A percentile compares a stretch with the other conserved stretches of the same genome.
phyloP scores from a whole-genome alignment of 2,888 invertebrate genomes.

The Stictocephala bisonia region DNA sequence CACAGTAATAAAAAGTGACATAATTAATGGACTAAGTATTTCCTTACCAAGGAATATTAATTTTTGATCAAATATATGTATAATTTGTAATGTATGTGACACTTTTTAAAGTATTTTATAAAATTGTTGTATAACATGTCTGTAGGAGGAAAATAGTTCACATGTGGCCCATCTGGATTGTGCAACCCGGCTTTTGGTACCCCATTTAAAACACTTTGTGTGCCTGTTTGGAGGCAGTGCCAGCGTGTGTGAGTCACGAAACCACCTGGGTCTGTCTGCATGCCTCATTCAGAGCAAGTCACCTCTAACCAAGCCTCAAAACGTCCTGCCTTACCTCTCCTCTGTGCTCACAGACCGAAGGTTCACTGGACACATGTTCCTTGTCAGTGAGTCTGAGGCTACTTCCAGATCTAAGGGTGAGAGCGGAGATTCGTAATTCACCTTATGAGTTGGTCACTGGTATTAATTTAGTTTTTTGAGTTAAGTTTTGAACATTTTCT shows the following conservation, averaged over 20 bases:
- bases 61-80: too few relatives aligned
- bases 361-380: not conserved
- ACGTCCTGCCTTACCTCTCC: not conserved
- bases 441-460: too few relatives aligned
- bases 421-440: too few relatives aligned
- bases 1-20: too few relatives aligned
- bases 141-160: not conserved
- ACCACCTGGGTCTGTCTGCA: not conserved
- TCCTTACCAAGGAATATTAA: too few relatives aligned
- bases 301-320: not conserved
- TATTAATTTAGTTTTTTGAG: too few relatives aligned
- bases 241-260: not conserved
- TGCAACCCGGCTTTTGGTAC: not conserved
- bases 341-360: not conserved
- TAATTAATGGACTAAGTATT: too few relatives aligned
- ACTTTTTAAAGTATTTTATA: too few relatives aligned
- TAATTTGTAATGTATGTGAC: too few relatives aligned
- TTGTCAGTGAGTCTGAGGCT: not conserved
- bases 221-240: not conserved
- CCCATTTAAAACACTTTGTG: not conserved
- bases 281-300: not conserved
- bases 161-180: not conserved
- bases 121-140: too few relatives aligned
- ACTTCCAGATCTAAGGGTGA: too few relatives aligned
- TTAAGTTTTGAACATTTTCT: too few relatives aligned